Evolutionary conservation across 1,140 invertebrate genomes (phyloP).

Genomic region (Neodiprion lecontei): DNA sequence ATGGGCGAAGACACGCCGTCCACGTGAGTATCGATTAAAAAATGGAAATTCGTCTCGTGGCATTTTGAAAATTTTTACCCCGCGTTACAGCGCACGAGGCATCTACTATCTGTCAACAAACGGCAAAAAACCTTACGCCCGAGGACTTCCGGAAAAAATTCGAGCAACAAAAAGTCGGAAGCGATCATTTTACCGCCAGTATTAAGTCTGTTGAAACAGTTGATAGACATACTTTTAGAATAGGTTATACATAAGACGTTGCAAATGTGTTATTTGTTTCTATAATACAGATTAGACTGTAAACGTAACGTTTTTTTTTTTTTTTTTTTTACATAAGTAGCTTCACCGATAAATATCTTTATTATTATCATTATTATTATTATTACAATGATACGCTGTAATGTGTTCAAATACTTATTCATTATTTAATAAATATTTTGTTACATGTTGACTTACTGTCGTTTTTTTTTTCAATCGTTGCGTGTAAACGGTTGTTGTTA

Average conservation of each 20-base stretch:
- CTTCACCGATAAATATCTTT: background rate
- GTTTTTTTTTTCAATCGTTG: no score
- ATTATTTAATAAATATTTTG: constrained; percentile 2
- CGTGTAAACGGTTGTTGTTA: no score
- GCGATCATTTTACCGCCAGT: constrained; percentile 61
- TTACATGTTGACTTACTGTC: background rate
- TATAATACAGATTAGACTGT: constrained; percentile 18
- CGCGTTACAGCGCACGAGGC: constrained; percentile 73
- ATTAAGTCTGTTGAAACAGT: constrained; percentile 58
- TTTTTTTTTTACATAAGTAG: constrained; percentile 28
- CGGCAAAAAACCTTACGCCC: constrained; percentile 81
- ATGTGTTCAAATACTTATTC: background rate
- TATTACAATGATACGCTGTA: no score
- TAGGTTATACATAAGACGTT: constrained; percentile 28
- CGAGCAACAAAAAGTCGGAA: constrained; percentile 56
- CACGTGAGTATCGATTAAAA: constrained; percentile 64
- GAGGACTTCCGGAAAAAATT: constrained; percentile 76
- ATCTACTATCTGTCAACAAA: constrained; percentile 87
- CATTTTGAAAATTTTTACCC: constrained; percentile 21
- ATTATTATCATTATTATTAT: no score
- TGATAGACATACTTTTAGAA: constrained; percentile 61
- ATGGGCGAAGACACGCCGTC: constrained; percentile 83
- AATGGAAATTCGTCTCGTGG: background rate
- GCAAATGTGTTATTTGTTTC: no score
- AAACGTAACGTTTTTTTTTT: constrained; percentile 26